A percentile compares a stretch with the other conserved stretches of the same genome.
Conservation (phyloP, 1,140 invertebrate species). For the Berghia stephanieae region DNA sequence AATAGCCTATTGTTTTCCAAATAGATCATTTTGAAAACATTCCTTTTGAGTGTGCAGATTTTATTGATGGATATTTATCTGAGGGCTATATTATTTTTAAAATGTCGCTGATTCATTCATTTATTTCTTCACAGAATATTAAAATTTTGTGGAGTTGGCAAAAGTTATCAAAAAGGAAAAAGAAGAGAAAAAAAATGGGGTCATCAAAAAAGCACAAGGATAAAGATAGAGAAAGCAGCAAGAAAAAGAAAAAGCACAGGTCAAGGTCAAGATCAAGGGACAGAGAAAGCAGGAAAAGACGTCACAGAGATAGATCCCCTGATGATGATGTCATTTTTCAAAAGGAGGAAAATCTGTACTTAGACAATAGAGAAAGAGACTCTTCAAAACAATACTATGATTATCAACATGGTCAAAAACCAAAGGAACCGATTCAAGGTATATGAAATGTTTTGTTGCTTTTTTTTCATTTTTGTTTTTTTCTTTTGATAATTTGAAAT, state of each 20-base stretch:
- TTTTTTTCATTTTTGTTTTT: no score
- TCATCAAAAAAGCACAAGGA: constrained; percentile 69
- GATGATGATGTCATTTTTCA: no score
- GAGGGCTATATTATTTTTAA: no score
- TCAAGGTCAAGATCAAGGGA: constrained; percentile 60
- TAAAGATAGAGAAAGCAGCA: constrained; percentile 62
- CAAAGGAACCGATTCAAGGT: no score
- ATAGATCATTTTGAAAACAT: neutral
- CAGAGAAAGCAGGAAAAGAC: constrained; percentile 46
- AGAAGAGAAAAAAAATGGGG: no score
- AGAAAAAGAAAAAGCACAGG: constrained; percentile 60
- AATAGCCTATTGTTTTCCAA: neutral
- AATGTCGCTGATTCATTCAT: neutral
- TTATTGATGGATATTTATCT: neutral
- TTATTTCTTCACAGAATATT: neutral
- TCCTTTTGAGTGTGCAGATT: neutral
- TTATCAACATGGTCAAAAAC: no score
- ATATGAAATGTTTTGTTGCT: no score
- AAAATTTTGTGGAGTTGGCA: neutral
- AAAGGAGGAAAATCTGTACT: no score
- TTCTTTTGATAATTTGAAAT: no score
- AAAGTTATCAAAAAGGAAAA: neutral
- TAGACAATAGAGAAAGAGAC: no score
- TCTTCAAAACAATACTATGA: no score
- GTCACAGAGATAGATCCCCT: constrained; percentile 33